Conservation (phyloP, 2,888 invertebrate genomes). For the Spodoptera picta region DNA sequence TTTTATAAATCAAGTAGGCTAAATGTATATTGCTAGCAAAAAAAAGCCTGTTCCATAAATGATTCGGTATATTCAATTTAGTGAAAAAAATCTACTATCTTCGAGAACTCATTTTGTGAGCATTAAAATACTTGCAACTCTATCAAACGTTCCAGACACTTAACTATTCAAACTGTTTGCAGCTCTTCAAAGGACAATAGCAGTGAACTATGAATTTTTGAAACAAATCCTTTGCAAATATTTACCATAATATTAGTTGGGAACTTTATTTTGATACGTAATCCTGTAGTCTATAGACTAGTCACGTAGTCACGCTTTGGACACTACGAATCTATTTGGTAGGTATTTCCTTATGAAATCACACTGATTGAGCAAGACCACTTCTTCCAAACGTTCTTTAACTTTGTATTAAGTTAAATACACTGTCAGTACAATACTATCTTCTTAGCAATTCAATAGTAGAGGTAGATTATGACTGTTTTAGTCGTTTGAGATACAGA, state of each 20-base stretch:
- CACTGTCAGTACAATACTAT: too few species aligned
- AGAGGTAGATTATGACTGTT: too few species aligned
- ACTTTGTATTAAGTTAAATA: too few species aligned
- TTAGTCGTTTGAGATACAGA: too few species aligned
- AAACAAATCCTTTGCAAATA: slow-evolving; percentile 11
- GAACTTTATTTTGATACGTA: slow-evolving; percentile 25
- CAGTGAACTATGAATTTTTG: background rate
- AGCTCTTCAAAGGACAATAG: background rate
- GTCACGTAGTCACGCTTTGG: slow-evolving; percentile 33
- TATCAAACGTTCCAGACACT: background rate
- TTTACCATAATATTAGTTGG: slow-evolving; percentile 15
- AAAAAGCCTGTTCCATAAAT: too few species aligned
- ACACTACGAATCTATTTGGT: slow-evolving; percentile 5
- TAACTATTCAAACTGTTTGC: background rate
- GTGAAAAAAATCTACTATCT: too few species aligned
- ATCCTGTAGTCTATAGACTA: slow-evolving; percentile 10
- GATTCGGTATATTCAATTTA: too few species aligned
- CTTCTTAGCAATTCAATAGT: too few species aligned
- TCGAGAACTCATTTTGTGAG: too few species aligned
- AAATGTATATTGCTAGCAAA: too few species aligned
- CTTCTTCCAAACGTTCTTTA: background rate
- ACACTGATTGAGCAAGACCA: background rate
- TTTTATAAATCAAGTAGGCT: too few species aligned
- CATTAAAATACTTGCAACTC: too few species aligned
- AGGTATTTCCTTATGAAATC: slow-evolving; percentile 3